These are phyloP conservation scores for Gymnobelideus leadbeateri DNA, from an alignment of 2,113 vertebrate genomes.

Conservation along the genomic window DNA sequence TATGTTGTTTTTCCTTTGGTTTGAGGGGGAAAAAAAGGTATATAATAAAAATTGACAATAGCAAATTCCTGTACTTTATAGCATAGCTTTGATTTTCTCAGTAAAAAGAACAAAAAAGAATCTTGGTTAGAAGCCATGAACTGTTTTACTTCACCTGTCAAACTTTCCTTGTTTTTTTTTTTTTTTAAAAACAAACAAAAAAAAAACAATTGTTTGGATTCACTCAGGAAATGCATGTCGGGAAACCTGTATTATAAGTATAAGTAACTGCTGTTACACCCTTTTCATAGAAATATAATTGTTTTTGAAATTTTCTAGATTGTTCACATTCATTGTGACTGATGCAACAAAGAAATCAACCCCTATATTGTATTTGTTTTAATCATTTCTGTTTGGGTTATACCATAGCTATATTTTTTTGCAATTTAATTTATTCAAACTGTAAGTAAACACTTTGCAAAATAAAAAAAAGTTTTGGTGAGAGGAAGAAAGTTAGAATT, in stretches of 20 bases:
- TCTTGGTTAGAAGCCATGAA: slow-evolving; percentile 81
- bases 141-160: slow-evolving; percentile 83
- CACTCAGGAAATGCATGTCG: slow-evolving; percentile 89
- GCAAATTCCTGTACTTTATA: slow-evolving; percentile 79
- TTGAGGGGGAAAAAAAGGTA: slow-evolving; percentile 32
- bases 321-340: slow-evolving; percentile 83
- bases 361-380: slow-evolving; percentile 86
- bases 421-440: slow-evolving; percentile 89
- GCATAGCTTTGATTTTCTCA: slow-evolving; percentile 82
- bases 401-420: slow-evolving; percentile 89
- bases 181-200: slow-evolving; percentile 65
- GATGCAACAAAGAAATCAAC: slow-evolving; percentile 81
- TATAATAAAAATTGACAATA: slow-evolving; percentile 79
- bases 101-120: slow-evolving; percentile 68
- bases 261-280: slow-evolving; percentile 85
- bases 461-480: slow-evolving; percentile 62
- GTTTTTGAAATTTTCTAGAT: slow-evolving; percentile 83
- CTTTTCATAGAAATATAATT: slow-evolving; percentile 82
- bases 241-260: slow-evolving; percentile 85
- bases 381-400: slow-evolving; percentile 85
- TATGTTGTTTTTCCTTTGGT: slow-evolving; percentile 60
- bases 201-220: slow-evolving; percentile 85
- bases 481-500: no score
- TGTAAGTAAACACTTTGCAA: slow-evolving; percentile 87
- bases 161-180: slow-evolving; percentile 78